A percentile compares a stretch with the other conserved stretches of the same genome.
Conservation (phyloP, 2,797 vertebrate genomes). For the Sebastes vulpes region DNA sequence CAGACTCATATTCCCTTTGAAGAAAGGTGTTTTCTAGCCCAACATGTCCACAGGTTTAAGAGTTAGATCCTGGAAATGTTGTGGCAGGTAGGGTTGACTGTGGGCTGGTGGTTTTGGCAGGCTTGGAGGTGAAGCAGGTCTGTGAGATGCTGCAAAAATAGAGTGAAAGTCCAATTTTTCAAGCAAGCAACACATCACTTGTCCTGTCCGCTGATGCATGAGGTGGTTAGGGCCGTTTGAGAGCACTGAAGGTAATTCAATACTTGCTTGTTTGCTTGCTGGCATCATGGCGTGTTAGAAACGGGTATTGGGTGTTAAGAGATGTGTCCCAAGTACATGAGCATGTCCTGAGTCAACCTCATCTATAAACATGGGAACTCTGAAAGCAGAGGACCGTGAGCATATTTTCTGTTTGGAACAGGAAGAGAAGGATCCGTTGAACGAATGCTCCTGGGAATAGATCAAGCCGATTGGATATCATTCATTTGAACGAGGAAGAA, state of each 20-base stretch:
- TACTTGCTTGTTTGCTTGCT: conserved; percentile 28
- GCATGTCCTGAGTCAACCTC: conserved; percentile 21
- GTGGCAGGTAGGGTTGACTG: not conserved
- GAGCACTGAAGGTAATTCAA: conserved; percentile 39
- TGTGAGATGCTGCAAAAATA: conserved; percentile 13
- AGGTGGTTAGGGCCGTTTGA: conserved; percentile 27
- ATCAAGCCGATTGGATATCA: conserved; percentile 49
- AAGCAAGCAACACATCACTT: conserved; percentile 1
- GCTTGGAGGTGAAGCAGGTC: not conserved
- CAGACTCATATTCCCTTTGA: not conserved
- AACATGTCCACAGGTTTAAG: conserved; percentile 9
- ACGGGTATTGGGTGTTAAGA: conserved; percentile 17
- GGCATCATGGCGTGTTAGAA: conserved; percentile 12
- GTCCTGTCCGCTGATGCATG: conserved; percentile 20
- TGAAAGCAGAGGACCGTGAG: conserved; percentile 10
- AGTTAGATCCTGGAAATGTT: conserved; percentile 8
- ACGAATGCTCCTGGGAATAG: conserved; percentile 25
- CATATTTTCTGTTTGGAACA: conserved; percentile 36
- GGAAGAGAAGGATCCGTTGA: conserved; percentile 16
- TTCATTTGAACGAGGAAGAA: conserved; percentile 59
- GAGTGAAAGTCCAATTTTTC: conserved; percentile 19
- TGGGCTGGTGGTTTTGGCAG: not conserved
- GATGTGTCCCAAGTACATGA: conserved; percentile 30
- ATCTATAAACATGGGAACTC: conserved; percentile 32
- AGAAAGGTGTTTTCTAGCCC: not conserved